phyloP scores from a whole-genome alignment of 2,113 vertebrate genomes.

The Pipra filicauda region DNA sequence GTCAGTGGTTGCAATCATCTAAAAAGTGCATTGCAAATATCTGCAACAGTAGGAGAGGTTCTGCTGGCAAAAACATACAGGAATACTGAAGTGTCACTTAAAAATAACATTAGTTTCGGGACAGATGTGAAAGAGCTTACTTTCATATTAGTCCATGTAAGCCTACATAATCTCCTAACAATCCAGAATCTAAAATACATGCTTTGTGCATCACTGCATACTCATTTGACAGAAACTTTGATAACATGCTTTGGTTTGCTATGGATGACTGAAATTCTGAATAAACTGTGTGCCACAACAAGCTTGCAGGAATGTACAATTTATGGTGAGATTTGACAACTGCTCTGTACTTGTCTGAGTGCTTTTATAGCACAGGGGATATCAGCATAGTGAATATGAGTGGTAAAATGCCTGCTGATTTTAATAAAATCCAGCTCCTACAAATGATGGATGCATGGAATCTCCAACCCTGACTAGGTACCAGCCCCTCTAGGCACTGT shows the following conservation, averaged over 20 bases:
- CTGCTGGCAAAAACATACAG: not conserved
- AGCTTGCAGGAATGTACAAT: not conserved
- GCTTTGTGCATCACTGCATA: not conserved
- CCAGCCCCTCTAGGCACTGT: not conserved
- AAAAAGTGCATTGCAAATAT: not conserved
- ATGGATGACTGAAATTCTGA: not conserved
- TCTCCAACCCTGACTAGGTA: not conserved
- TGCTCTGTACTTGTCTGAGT: not conserved
- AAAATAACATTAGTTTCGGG: slow-evolving; percentile 17
- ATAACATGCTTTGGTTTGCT: not conserved
- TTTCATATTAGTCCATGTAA: slow-evolving; percentile 36
- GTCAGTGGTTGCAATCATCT: not conserved
- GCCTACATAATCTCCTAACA: slow-evolving; percentile 40
- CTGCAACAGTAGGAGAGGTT: not conserved
- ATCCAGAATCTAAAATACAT: not conserved
- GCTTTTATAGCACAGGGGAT: not conserved
- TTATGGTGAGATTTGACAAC: not conserved
- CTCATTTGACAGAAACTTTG: not conserved
- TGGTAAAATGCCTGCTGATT: not conserved
- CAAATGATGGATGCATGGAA: not conserved
- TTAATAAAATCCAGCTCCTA: not conserved
- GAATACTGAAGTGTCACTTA: not conserved
- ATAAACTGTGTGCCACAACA: not conserved
- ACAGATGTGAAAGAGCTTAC: slow-evolving; percentile 47
- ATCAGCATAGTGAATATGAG: not conserved